Evolutionary conservation across 2,888 invertebrate species (phyloP).

Genomic region (Drosophila ochracea): DNA sequence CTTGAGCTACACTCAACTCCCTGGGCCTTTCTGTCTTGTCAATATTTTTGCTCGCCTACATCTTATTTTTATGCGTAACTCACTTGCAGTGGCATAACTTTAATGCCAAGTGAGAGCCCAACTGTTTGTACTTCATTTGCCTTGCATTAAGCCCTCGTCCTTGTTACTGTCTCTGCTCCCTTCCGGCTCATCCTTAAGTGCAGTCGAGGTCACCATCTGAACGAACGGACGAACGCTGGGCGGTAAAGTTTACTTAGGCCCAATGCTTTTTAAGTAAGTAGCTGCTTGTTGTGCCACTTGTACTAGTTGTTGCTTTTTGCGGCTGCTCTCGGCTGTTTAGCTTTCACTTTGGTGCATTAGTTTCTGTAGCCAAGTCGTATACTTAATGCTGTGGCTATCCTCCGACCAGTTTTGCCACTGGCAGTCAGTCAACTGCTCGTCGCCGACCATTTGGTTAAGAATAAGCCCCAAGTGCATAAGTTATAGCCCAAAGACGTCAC

Average conservation of each 20-base stretch:
- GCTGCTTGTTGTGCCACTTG: slow-evolving; percentile 63
- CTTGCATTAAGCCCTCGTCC: slow-evolving; percentile 72
- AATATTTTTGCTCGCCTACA: slow-evolving; percentile 63
- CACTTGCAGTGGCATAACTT: slow-evolving; percentile 75
- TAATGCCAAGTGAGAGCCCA: slow-evolving; percentile 56
- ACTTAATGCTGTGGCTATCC: slow-evolving; percentile 58
- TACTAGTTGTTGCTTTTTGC: slow-evolving; percentile 47
- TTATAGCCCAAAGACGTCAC: slow-evolving; percentile 30
- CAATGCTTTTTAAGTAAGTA: slow-evolving; percentile 81
- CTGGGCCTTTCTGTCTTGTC: slow-evolving; percentile 56
- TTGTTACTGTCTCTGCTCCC: slow-evolving; percentile 43
- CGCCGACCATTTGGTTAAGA: slow-evolving; percentile 40
- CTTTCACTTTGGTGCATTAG: slow-evolving; percentile 77
- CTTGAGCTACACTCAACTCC: slow-evolving; percentile 24
- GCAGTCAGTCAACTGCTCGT: slow-evolving; percentile 28
- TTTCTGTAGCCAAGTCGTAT: slow-evolving; percentile 52
- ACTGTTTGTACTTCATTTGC: slow-evolving; percentile 76
- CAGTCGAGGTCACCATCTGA: slow-evolving; percentile 63
- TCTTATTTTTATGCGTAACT: slow-evolving; percentile 66
- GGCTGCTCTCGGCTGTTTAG: slow-evolving; percentile 64
- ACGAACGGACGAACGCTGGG: slow-evolving; percentile 33
- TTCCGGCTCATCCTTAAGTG: slow-evolving; percentile 65
- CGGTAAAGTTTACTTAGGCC: slow-evolving; percentile 79
- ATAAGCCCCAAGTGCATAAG: slow-evolving; percentile 60
- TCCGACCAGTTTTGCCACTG: slow-evolving; percentile 51